Conservation (phyloP, 1,140 invertebrate genomes). For the Drosophila bipectinata region DNA sequence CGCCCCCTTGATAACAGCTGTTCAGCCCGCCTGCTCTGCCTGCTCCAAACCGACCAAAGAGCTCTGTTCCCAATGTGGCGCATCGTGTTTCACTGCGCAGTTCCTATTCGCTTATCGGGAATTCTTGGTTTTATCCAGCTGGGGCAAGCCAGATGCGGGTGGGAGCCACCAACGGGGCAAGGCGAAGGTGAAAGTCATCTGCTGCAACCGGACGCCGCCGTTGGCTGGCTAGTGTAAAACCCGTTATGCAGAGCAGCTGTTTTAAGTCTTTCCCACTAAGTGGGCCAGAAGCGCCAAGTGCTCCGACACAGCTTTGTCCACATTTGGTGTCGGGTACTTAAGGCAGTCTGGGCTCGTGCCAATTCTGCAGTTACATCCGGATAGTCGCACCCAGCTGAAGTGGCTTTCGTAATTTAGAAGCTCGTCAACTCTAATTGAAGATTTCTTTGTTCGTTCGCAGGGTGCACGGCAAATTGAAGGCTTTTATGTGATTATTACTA, state of each 20-base stretch:
- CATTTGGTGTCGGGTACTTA: not conserved
- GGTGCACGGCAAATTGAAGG: conserved; percentile 54
- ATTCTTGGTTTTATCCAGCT: not conserved
- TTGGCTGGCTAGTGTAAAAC: conserved; percentile 27
- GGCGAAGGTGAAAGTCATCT: conserved; percentile 79
- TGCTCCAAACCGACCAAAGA: not conserved
- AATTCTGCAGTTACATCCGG: conserved; percentile 17
- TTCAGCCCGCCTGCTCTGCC: conserved; percentile 3
- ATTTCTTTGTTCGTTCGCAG: conserved; percentile 38
- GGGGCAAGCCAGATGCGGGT: not conserved
- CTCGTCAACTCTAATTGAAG: conserved; percentile 10
- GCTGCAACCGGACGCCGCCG: conserved; percentile 36
- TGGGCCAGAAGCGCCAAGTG: conserved; percentile 9
- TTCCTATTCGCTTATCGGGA: not conserved
- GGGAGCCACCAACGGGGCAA: conserved; percentile 33
- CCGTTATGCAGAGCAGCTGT: conserved; percentile 36
- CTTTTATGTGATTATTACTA: conserved; percentile 78
- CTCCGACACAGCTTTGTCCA: conserved; percentile 1
- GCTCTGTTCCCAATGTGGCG: conserved; percentile 4
- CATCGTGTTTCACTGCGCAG: not conserved
- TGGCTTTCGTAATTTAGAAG: conserved; percentile 14
- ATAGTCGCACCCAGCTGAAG: conserved; percentile 14
- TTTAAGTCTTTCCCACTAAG: conserved; percentile 14
- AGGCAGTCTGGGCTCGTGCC: not conserved
- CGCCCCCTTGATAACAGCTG: conserved; percentile 36